A percentile compares a stretch with the other conserved stretches of the same genome.
These are phyloP conservation scores for Drosophila rellima DNA, from an alignment of 2,888 invertebrate species.

Conservation along the genomic window DNA sequence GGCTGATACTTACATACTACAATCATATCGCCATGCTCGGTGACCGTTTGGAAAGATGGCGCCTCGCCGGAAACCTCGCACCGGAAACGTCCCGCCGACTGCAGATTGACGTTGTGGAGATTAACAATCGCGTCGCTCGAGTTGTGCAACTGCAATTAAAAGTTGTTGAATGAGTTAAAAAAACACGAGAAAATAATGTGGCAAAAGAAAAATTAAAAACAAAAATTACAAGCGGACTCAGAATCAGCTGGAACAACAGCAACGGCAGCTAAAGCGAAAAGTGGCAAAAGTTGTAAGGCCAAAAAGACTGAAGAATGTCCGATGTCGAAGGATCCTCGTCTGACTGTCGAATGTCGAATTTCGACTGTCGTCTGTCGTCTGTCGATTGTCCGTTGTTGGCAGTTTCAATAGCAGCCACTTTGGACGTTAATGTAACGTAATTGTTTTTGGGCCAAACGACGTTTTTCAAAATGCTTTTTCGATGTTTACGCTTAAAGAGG, in stretches of 20 bases:
- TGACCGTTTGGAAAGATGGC: conserved; percentile 90
- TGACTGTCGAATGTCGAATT: conserved; percentile 2
- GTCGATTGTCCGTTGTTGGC: conserved; percentile 22
- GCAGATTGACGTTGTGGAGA: conserved; percentile 88
- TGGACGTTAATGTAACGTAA: conserved; percentile 75
- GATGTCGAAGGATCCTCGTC: conserved; percentile 10
- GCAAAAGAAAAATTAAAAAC: conserved; percentile 16
- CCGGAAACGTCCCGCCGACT: conserved; percentile 89
- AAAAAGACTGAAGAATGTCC: conserved; percentile 28
- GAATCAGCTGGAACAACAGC: conserved; percentile 1
- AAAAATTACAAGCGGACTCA: conserved; percentile 1
- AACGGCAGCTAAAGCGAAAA: conserved; percentile 45
- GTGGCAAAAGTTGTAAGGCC: conserved; percentile 55
- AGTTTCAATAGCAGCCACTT: conserved; percentile 70
- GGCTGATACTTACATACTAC: conserved; percentile 89
- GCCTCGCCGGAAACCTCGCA: conserved; percentile 91
- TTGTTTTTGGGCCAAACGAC: conserved; percentile 68
- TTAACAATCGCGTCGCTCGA: conserved; percentile 89
- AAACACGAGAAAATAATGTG: conserved; percentile 42
- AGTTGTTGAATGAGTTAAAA: conserved; percentile 64
- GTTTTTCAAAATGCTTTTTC: conserved; percentile 44
- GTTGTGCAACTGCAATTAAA: conserved; percentile 88
- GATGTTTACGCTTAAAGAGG: conserved; percentile 48
- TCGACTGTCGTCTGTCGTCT: conserved; percentile 10
- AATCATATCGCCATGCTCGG: conserved; percentile 89